A percentile compares a stretch with the other conserved stretches of the same genome.
phyloP scores from a whole-genome alignment of 2,797 vertebrate genomes.

The Syncerus caffer region DNA sequence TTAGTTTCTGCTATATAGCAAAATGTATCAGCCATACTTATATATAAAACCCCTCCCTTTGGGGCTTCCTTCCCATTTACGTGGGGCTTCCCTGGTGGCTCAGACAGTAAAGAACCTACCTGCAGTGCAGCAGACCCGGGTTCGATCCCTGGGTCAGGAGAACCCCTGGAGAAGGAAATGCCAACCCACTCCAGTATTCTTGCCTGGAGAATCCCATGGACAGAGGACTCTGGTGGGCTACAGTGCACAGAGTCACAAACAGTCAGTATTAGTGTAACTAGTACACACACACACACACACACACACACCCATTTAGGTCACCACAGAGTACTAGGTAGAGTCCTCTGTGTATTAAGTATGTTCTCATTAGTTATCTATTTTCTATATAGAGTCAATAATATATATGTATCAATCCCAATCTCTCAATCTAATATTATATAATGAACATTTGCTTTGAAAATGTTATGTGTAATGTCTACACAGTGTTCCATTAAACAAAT shows the following conservation, averaged over 20 bases:
- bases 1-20: not conserved
- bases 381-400: not conserved
- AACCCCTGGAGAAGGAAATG: not conserved
- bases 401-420: not conserved
- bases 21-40: not conserved
- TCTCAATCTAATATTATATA: not conserved
- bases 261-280: not conserved
- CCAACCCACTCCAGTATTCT: not conserved
- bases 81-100: not conserved
- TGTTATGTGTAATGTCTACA: not conserved
- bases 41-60: not conserved
- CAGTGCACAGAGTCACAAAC: not conserved
- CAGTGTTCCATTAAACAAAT: not conserved
- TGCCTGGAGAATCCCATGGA: not conserved
- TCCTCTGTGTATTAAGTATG: not conserved
- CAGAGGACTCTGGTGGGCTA: not conserved
- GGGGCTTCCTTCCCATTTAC: not conserved
- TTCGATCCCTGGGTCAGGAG: not conserved
- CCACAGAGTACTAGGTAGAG: not conserved
- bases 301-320: not conserved
- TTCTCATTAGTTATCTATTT: not conserved
- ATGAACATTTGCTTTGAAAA: not conserved
- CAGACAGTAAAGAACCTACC: not conserved
- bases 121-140: not conserved
- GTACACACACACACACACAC: not conserved